phyloP scores from a whole-genome alignment of 2,113 vertebrate genomes.

The Hyla sarda region DNA sequence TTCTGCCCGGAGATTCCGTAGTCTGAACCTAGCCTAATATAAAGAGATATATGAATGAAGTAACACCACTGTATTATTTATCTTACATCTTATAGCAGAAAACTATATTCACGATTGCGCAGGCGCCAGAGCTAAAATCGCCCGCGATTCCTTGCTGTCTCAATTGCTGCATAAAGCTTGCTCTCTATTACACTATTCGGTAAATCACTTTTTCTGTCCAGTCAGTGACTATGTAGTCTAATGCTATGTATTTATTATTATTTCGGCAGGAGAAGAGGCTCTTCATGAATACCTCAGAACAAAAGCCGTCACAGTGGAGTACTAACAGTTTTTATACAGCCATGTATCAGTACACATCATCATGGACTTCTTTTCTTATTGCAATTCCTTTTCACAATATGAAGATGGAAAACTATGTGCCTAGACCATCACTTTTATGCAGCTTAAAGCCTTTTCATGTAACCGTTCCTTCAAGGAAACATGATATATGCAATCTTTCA shows the following conservation, averaged over 20 bases:
- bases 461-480: neutral
- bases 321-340: constrained; percentile 68
- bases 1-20: too few relatives aligned
- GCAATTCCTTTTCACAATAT: neutral
- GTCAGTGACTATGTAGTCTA: neutral
- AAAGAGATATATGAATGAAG: too few relatives aligned
- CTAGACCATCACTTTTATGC: neutral
- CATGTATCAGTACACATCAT: neutral
- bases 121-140: too few relatives aligned
- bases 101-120: too few relatives aligned
- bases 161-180: too few relatives aligned
- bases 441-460: neutral
- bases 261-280: constrained; percentile 87
- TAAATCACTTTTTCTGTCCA: too few relatives aligned
- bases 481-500: constrained; percentile 24
- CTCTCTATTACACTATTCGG: too few relatives aligned
- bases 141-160: too few relatives aligned
- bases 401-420: neutral
- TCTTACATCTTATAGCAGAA: too few relatives aligned
- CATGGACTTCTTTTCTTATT: neutral
- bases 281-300: constrained; percentile 94
- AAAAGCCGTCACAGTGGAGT: constrained; percentile 95
- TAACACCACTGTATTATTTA: too few relatives aligned
- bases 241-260: neutral
- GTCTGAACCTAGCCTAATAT: too few relatives aligned